A percentile compares a stretch with the other conserved stretches of the same genome.
phyloP scores from a whole-genome alignment of 1,140 invertebrate species.

The Delia radicum region DNA sequence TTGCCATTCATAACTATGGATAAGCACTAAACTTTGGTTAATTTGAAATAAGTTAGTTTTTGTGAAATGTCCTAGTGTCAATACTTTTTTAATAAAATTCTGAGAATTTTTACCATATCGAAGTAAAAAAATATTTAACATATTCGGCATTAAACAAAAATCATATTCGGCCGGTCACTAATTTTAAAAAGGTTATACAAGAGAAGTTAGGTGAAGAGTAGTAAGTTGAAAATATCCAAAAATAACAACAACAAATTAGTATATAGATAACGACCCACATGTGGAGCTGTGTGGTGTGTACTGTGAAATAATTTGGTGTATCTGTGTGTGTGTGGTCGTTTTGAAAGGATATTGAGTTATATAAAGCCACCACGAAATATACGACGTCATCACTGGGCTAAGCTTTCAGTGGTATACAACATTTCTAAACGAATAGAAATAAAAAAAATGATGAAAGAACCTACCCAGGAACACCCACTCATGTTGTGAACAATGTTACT shows the following conservation, averaged over 20 bases:
- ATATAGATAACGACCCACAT: background rate
- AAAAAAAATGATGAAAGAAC: constrained; percentile 1
- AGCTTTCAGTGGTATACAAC: background rate
- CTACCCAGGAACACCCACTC: constrained; percentile 6
- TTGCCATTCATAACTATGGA: no score
- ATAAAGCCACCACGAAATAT: background rate
- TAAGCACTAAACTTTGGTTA: no score
- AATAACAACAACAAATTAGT: background rate
- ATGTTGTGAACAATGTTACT: background rate
- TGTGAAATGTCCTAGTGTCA: no score
- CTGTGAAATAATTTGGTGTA: background rate
- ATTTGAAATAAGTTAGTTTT: no score
- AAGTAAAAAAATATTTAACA: no score
- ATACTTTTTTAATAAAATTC: no score
- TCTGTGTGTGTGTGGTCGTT: background rate
- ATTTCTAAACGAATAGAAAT: constrained; percentile 2
- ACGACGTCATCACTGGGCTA: constrained; percentile 18
- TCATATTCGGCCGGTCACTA: background rate
- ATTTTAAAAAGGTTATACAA: background rate
- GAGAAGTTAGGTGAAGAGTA: background rate
- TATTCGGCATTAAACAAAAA: no score
- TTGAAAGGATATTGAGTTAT: background rate
- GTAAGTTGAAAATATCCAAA: background rate
- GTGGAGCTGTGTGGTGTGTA: background rate
- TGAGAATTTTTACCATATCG: no score